Evolutionary conservation across 2,113 vertebrate genomes (phyloP).

Genomic region (Aptenodytes patagonicus): DNA sequence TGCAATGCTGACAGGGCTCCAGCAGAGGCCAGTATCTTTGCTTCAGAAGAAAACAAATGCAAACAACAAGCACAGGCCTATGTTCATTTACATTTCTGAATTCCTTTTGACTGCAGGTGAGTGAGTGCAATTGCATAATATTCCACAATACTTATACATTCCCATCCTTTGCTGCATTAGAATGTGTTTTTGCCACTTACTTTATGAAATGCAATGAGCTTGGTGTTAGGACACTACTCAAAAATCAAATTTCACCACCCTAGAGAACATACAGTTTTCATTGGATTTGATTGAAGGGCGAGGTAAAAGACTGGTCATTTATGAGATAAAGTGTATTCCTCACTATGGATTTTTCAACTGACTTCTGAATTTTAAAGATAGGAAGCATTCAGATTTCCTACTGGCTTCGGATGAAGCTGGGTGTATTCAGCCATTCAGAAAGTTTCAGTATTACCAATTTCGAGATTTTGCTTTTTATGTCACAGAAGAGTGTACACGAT

Average conservation of each 20-base stretch:
- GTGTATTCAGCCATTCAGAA: not conserved
- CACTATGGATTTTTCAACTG: not conserved
- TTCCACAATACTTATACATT: not conserved
- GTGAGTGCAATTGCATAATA: not conserved
- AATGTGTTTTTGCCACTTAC: not conserved
- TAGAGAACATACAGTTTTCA: not conserved
- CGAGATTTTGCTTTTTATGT: not conserved
- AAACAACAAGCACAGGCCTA: not conserved
- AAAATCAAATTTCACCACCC: not conserved
- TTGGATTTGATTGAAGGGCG: not conserved
- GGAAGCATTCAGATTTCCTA: not conserved
- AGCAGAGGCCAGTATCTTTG: constrained; percentile 27
- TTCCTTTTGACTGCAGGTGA: not conserved
- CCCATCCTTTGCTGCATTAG: not conserved
- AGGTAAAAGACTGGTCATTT: not conserved
- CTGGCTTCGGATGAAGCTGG: not conserved
- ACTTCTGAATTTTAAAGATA: not conserved
- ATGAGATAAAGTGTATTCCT: not conserved
- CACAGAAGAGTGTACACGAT: not conserved
- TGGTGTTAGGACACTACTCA: not conserved
- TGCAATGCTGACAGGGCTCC: not conserved
- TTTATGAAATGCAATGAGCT: not conserved
- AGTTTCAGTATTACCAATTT: not conserved
- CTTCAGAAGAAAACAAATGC: not conserved
- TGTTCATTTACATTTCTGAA: not conserved